Evolutionary conservation across 2,797 vertebrate genomes (phyloP), one percentile per base, ranked within the genome.

Genomic region (Xyrichtys novacula): DNA sequence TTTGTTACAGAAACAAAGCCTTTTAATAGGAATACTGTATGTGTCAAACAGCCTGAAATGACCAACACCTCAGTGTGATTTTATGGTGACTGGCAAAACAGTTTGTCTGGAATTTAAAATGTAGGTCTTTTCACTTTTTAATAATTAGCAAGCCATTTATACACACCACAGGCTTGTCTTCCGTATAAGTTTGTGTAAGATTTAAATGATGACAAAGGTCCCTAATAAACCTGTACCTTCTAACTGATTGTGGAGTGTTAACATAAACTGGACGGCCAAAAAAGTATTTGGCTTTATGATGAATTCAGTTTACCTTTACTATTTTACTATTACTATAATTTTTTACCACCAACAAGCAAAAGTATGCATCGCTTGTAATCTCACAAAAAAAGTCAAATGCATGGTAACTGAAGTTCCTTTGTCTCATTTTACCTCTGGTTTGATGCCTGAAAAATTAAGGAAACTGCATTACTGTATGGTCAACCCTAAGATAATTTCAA

Each of bases 341-440:
- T 34, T 4, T 34, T 9, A 34, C 11, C 2, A 34, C 32, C 11
- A 34, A 11, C 32, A 34, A 34, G 32, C 32, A 12, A 34, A 2
- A 46, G 31, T 36, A 44, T 67, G 44, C 71, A 74, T 47, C 49
- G 49, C n/a, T 39, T 71, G 7, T 34, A 66, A 57, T 57, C 49
- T 63, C 56, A 62, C 39, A 19, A 42, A 70, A 62, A 60, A 38
- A 56, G 44, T 32, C 3, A 0, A 8, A 19, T 60, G 71, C 69
- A 40, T 76, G 50, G 66, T 56, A 25, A 50, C 64, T 59, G 20
- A 39, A 31, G 44, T 28, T 22, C 63, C 79, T 78, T 63, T 49
- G 48, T 64, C 50, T 40, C 47, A 64, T 66, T 73, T 78, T 81
- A 82, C 88, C 90, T 88, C 70, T 84, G 90, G 93, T 93, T 71